Percentiles rank a stretch among this genome's conserved stretches.
Evolutionary conservation across 2,113 vertebrate species (phyloP).

Genomic region (Chlorocebus sabaeus): DNA sequence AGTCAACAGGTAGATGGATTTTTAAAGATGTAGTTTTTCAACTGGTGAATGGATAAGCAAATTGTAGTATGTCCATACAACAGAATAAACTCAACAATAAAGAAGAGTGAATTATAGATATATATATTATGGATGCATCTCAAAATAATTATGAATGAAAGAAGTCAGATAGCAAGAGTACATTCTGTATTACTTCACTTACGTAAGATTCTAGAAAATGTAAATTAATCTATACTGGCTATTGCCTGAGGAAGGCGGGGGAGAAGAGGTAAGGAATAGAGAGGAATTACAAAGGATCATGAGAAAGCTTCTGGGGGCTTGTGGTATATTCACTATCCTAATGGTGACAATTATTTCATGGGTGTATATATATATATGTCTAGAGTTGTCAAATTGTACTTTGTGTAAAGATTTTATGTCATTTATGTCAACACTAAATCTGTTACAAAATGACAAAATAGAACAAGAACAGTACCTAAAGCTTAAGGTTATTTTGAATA

Average conservation of each 20-base stretch:
- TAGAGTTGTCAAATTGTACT: background rate
- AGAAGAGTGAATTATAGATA: background rate
- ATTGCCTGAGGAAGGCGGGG: background rate
- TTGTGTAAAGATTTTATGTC: background rate
- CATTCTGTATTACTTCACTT: conserved; percentile 2
- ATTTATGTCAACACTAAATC: background rate
- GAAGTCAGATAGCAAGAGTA: background rate
- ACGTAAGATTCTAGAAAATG: background rate
- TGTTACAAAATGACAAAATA: background rate
- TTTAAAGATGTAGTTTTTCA: background rate
- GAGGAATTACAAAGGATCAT: background rate
- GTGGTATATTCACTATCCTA: background rate
- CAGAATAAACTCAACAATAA: background rate
- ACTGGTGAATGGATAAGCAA: background rate
- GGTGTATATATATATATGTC: background rate
- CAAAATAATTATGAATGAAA: background rate
- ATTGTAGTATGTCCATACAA: background rate
- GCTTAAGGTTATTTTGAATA: background rate
- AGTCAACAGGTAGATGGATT: background rate
- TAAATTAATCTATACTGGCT: background rate
- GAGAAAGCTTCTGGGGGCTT: background rate
- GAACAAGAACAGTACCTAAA: background rate
- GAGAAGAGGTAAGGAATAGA: background rate
- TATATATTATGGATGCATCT: background rate
- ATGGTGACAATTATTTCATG: background rate